Evolutionary conservation across 37 sponge, comb jelly and placozoan species (phyloP).

Genomic region (Lycopodina hypogea): DNA sequence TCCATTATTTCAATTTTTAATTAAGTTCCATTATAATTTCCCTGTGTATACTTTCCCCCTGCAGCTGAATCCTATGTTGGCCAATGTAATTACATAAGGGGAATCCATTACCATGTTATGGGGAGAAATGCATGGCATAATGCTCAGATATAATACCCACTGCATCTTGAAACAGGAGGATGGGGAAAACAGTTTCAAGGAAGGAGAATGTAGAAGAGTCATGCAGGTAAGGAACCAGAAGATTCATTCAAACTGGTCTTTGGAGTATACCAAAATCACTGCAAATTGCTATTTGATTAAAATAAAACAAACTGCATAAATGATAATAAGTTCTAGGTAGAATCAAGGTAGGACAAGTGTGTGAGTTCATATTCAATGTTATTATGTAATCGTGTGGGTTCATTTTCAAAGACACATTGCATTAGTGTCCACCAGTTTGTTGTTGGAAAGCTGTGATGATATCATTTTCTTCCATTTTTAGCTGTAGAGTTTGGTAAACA

Average conservation of each 20-base stretch:
- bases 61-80: slow-evolving; percentile 86
- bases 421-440: slow-evolving; percentile 89
- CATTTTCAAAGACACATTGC: not conserved
- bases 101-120: slow-evolving; percentile 78
- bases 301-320: not conserved
- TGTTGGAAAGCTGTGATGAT: slow-evolving; percentile 93
- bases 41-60: not conserved
- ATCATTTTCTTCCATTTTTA: slow-evolving; percentile 99
- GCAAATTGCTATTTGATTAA: not conserved
- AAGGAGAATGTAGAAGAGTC: slow-evolving; percentile 52
- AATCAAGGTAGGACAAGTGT: too few relatives aligned
- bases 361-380: not conserved
- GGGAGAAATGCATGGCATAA: slow-evolving; percentile 57
- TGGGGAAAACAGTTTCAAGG: slow-evolving; percentile 76
- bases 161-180: slow-evolving; percentile 78
- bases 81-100: slow-evolving; percentile 52
- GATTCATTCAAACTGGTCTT: slow-evolving; percentile 68
- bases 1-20: not conserved
- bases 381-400: not conserved
- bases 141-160: slow-evolving; percentile 60
- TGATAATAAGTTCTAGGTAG: too few relatives aligned
- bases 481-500: slow-evolving; percentile 27
- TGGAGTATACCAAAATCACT: slow-evolving; percentile 70
- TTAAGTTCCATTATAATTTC: not conserved
- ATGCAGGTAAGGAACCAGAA: slow-evolving; percentile 46